A percentile compares a stretch with the other conserved stretches of the same genome.
These are phyloP conservation scores for Leptopilina myrica DNA, from an alignment of 2,888 invertebrate genomes.

Conservation along the genomic window DNA sequence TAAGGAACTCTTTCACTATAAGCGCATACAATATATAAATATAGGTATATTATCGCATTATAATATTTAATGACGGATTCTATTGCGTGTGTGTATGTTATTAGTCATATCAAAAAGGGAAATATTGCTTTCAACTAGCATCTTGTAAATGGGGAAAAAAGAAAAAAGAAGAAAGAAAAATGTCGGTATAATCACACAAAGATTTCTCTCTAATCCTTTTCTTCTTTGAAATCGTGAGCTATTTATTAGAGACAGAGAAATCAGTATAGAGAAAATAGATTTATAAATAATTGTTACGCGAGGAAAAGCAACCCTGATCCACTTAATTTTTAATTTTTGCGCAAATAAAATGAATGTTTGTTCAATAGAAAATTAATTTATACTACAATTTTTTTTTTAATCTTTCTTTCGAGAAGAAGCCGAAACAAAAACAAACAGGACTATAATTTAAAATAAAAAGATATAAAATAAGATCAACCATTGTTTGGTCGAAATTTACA, in stretches of 20 bases:
- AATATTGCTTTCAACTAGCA: conserved; percentile 9
- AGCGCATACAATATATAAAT: too few species aligned
- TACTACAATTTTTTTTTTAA: too few species aligned
- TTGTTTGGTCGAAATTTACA: too few species aligned
- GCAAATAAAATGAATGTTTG: too few species aligned
- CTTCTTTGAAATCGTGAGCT: conserved; percentile 1
- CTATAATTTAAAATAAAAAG: too few species aligned
- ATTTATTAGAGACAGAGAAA: conserved; percentile 31
- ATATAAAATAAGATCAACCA: too few species aligned
- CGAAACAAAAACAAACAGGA: too few species aligned
- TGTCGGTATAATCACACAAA: background rate
- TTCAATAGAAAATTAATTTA: too few species aligned
- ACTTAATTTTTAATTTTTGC: background rate
- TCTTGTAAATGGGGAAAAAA: background rate
- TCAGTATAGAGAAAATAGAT: conserved; percentile 19
- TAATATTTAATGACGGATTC: background rate
- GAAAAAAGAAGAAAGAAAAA: background rate
- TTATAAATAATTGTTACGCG: conserved; percentile 2
- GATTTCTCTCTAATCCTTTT: conserved; percentile 32
- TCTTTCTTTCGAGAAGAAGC: too few species aligned
- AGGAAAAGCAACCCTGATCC: conserved; percentile 9
- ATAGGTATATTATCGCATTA: background rate
- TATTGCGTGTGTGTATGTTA: background rate
- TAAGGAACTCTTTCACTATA: background rate
- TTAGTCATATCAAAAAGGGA: conserved; percentile 7